Base-by-base conservation (phyloP, 2,888 invertebrate genomes). In the Campoplex nolae region DNA sequence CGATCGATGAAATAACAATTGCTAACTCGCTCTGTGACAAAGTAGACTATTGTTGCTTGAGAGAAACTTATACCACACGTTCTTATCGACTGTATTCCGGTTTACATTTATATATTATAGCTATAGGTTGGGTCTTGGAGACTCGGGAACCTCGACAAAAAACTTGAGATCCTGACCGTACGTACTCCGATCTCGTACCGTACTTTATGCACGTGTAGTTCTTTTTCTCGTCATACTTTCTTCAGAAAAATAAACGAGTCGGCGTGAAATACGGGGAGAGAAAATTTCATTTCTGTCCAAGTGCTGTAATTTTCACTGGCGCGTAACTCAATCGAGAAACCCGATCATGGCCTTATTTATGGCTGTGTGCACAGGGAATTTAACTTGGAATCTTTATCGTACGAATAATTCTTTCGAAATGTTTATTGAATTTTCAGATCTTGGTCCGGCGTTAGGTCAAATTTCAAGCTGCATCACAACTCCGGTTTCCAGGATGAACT, bases 241-340 rank as follows among this genome's bases (percentile, higher is more conserved):
- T 54, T 35, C 18, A 79, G 54, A 48, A 76, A 76, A 80, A 76
- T 70, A 83, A 86, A 86, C 71, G 79, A 79, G 38, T 68, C 51
- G 68, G 48, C 62, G 42, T 75, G 38, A 83, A 35, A 65, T 62
- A 74, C 65, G 56, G 16, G 35, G 32, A n/a, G 71, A 76, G 38
- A 86, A 79, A 78, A 86, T 76, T 62, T 86, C 78, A 79, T 83
- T 79, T 78, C 65, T 62, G 56, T 73, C 67, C 65, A 35, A 70
- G 18, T 51, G 78, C 58, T 58, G 51, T 65, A 58, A 70, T 56
- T 45, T 54, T 54, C 68, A 42, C 70, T 83, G n/a, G 68, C 58
- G 56, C 83, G 78, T 83, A 86, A 86, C 75, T 86, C 78, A 70
- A 83, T 85, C 78, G 82, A 75, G 75, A 68, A 48, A 79, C 51